These are phyloP conservation scores for Microchrysa polita DNA, from an alignment of 2,888 invertebrate species.

Conservation along the genomic window DNA sequence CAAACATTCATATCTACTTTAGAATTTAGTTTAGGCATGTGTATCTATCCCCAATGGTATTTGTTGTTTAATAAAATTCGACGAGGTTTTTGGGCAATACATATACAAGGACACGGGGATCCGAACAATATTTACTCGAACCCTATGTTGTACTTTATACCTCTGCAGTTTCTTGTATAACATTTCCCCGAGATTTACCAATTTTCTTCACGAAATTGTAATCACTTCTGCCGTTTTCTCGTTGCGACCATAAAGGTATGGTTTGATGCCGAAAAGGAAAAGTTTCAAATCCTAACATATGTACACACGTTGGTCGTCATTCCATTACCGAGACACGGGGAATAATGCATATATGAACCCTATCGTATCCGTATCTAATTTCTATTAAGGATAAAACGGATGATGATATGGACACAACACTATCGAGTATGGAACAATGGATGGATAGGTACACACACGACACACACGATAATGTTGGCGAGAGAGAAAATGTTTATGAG, in stretches of 20 bases:
- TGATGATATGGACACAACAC: conserved; percentile 40
- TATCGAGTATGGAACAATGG: conserved; percentile 25
- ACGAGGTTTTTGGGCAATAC: conserved; percentile 24
- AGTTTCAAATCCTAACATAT: not conserved
- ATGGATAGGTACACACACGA: not conserved
- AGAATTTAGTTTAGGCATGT: conserved; percentile 9
- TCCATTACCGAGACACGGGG: conserved; percentile 8
- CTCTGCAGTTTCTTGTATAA: conserved; percentile 24
- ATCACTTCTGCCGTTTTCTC: conserved; percentile 14
- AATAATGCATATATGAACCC: conserved; percentile 36
- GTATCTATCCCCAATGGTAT: conserved; percentile 31
- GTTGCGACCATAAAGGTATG: conserved; percentile 32
- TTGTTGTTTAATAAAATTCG: conserved; percentile 42
- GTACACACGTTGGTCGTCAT: conserved; percentile 14
- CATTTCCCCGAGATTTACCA: conserved; percentile 38
- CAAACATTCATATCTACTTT: conserved; percentile 38
- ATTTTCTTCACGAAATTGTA: conserved; percentile 40
- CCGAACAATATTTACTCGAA: conserved; percentile 42
- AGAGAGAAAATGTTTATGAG: too few species aligned
- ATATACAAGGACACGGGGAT: conserved; percentile 1
- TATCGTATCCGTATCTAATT: conserved; percentile 35
- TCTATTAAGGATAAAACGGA: conserved; percentile 36
- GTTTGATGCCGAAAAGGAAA: conserved; percentile 1
- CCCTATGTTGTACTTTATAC: conserved; percentile 31
- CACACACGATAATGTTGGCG: not conserved